A percentile compares a stretch with the other conserved stretches of the same genome.
Evolutionary conservation across 2,797 vertebrate genomes (phyloP).

Genomic region (Chiloscyllium punctatum): DNA sequence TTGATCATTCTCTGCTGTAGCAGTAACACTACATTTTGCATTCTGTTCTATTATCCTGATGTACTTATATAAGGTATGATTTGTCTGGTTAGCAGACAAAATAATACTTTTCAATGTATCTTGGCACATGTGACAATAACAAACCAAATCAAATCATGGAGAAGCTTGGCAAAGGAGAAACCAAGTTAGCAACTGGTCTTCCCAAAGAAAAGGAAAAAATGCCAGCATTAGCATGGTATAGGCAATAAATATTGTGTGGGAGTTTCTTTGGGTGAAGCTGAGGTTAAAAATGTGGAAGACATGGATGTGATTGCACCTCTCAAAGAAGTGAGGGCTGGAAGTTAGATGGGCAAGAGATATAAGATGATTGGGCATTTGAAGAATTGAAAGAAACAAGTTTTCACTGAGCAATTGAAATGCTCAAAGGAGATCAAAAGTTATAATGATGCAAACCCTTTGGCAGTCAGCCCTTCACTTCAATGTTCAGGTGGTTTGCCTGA

Average conservation of each 20-base stretch:
- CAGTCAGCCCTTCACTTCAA: background rate
- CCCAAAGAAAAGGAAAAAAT: background rate
- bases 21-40: too few relatives aligned
- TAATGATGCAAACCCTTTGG: background rate
- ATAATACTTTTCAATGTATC: too few relatives aligned
- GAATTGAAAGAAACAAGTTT: background rate
- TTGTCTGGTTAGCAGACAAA: too few relatives aligned
- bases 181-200: background rate
- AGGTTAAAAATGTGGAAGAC: background rate
- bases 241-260: background rate
- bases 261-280: background rate
- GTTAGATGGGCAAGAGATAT: background rate
- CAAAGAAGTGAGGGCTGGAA: background rate
- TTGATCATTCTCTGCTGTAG: too few relatives aligned
- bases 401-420: background rate
- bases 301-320: background rate
- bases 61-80: too few relatives aligned
- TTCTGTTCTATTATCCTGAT: too few relatives aligned
- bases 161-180: background rate
- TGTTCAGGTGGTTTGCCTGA: background rate
- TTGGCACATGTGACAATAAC: too few relatives aligned
- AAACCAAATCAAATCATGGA: background rate
- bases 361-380: background rate
- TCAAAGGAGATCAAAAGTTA: background rate
- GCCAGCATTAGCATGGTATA: background rate